phyloP scores from a whole-genome alignment of 2,797 vertebrate genomes.

The Sebastes elongatus region DNA sequence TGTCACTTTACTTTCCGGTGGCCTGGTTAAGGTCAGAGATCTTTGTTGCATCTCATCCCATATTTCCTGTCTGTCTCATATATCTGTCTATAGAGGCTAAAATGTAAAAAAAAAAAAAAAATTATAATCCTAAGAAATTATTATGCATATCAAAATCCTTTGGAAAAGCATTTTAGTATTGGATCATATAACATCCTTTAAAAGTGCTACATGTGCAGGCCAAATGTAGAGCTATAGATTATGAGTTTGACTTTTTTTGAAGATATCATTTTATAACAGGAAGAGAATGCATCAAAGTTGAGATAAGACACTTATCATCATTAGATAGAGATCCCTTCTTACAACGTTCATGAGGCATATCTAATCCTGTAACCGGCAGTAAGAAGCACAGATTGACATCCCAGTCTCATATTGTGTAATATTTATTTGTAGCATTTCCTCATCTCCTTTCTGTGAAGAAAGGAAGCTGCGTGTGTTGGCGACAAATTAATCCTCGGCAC shows the following conservation, averaged over 20 bases:
- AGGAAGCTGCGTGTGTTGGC: slow-evolving; percentile 22
- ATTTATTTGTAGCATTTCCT: slow-evolving; percentile 38
- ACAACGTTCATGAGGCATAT: not conserved
- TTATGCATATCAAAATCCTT: not conserved
- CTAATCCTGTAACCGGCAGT: slow-evolving; percentile 2
- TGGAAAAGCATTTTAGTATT: not conserved
- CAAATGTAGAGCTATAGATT: too few relatives aligned
- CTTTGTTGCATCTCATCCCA: not conserved
- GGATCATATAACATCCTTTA: not conserved
- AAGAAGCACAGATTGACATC: slow-evolving; percentile 3
- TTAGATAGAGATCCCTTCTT: not conserved
- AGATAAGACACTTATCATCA: not conserved
- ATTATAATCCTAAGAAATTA: not conserved
- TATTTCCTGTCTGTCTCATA: not conserved
- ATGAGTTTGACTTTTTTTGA: not conserved
- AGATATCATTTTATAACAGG: not conserved
- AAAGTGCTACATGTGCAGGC: not conserved
- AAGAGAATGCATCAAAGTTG: not conserved
- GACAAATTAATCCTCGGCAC: slow-evolving; percentile 32
- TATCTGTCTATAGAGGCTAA: not conserved
- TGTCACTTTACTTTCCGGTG: too few relatives aligned
- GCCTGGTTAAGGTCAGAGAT: not conserved
- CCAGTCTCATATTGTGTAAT: slow-evolving; percentile 24
- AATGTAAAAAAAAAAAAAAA: not conserved
- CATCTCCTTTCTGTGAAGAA: slow-evolving; percentile 18